Evolutionary conservation across 2,888 invertebrate genomes (phyloP).

Genomic region (Neoscelio sp.): DNA sequence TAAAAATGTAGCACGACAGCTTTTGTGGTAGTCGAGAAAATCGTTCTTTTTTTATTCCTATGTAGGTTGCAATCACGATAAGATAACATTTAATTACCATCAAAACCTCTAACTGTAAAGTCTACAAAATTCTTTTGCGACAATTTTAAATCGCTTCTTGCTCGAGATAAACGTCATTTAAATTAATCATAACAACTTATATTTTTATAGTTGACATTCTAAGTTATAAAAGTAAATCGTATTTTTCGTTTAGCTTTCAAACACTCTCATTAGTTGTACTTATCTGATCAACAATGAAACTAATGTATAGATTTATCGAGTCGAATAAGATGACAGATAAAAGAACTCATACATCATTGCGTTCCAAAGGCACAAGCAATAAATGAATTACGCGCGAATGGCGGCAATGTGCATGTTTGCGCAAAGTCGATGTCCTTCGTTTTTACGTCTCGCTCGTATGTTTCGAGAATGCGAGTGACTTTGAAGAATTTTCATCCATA

Average conservation of each 20-base stretch:
- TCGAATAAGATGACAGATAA: slow-evolving; percentile 59
- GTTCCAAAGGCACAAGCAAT: slow-evolving; percentile 28
- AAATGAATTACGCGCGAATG: slow-evolving; percentile 12
- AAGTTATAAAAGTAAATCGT: slow-evolving; percentile 36
- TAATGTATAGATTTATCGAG: slow-evolving; percentile 52
- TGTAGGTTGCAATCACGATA: slow-evolving; percentile 53
- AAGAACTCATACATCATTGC: slow-evolving; percentile 47
- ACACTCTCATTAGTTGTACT: slow-evolving; percentile 44
- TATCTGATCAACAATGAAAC: slow-evolving; percentile 57
- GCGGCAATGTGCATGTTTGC: too few relatives aligned
- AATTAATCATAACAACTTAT: too few relatives aligned
- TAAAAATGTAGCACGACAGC: too few relatives aligned
- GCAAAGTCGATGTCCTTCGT: background rate
- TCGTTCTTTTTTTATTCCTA: slow-evolving; percentile 43
- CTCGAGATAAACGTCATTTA: background rate
- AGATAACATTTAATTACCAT: slow-evolving; percentile 55
- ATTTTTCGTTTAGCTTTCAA: slow-evolving; percentile 31
- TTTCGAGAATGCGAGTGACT: slow-evolving; percentile 7
- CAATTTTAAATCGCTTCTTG: background rate
- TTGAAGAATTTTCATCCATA: slow-evolving; percentile 31
- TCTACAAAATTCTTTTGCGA: slow-evolving; percentile 1
- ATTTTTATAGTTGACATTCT: slow-evolving; percentile 19
- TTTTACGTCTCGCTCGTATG: background rate
- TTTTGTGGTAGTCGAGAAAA: slow-evolving; percentile 55
- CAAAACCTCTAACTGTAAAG: slow-evolving; percentile 22